A percentile compares a stretch with the other conserved stretches of the same genome.
Evolutionary conservation across 2,113 vertebrate genomes (phyloP).

Genomic region (Motacilla tschutschensis): DNA sequence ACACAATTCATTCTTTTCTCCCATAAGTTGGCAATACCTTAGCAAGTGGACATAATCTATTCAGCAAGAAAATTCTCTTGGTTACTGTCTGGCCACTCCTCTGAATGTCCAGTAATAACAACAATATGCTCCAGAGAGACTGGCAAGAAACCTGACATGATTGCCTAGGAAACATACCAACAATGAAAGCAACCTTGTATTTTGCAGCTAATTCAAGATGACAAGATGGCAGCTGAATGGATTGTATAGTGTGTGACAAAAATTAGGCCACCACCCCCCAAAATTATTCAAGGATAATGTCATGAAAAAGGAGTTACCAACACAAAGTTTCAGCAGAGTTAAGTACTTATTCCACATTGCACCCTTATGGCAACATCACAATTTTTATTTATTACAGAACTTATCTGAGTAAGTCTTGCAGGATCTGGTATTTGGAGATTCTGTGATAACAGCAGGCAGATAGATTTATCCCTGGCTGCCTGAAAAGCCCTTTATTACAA

Average conservation of each 20-base stretch:
- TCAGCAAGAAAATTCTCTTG: not conserved
- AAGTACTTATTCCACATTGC: not conserved
- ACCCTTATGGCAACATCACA: fast-evolving
- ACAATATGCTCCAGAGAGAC: not conserved
- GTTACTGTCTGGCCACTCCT: not conserved
- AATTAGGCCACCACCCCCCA: not conserved
- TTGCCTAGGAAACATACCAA: not conserved
- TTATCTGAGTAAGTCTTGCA: not conserved
- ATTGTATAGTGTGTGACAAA: not conserved
- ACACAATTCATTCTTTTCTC: not conserved
- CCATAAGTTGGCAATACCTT: not conserved
- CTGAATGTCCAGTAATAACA: not conserved
- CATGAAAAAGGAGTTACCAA: not conserved
- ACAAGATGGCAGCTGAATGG: not conserved
- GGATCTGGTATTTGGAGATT: not conserved
- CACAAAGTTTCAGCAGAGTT: not conserved
- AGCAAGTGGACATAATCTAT: not conserved
- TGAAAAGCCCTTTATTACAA: not conserved
- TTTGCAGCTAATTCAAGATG: not conserved
- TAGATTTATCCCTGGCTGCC: not conserved
- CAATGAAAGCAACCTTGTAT: not conserved
- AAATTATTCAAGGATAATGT: not conserved
- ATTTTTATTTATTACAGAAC: not conserved
- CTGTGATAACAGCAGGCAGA: not conserved
- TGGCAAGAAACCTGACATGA: not conserved